Conservation (phyloP, 2,113 vertebrate genomes). For the Bungarus multicinctus region DNA sequence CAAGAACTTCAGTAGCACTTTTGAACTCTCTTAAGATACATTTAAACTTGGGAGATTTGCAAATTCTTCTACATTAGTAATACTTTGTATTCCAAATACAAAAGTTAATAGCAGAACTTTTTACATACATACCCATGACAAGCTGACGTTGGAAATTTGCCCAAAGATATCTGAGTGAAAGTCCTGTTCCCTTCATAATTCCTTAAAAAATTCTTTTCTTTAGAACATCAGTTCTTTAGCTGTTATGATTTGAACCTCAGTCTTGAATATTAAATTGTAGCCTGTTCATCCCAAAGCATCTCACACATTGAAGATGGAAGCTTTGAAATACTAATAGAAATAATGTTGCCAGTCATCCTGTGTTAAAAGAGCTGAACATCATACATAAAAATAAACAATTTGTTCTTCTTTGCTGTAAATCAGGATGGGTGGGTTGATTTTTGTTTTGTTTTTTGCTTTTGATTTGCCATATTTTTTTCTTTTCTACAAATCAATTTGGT, state of each 20-base stretch:
- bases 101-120: not conserved
- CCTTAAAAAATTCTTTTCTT: not conserved
- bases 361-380: conserved; percentile 39
- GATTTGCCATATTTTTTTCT: conserved; percentile 41
- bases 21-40: not conserved
- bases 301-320: not conserved
- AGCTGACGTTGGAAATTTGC: not conserved
- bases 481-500: conserved; percentile 55
- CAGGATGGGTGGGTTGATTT: not conserved
- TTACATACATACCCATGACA: not conserved
- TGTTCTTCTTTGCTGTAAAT: conserved; percentile 42
- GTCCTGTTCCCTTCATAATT: conserved; percentile 20
- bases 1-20: not conserved
- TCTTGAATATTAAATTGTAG: not conserved
- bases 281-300: not conserved
- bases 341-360: conserved; percentile 1
- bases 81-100: not conserved
- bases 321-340: conserved; percentile 26
- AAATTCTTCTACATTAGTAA: not conserved
- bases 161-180: not conserved
- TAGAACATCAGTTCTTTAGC: not conserved
- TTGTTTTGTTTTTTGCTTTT: conserved; percentile 34
- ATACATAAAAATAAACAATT: conserved; percentile 42
- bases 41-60: not conserved
- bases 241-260: conserved; percentile 9